phyloP scores from a whole-genome alignment of 2,797 vertebrate species.

The Pagetopsis macropterus region DNA sequence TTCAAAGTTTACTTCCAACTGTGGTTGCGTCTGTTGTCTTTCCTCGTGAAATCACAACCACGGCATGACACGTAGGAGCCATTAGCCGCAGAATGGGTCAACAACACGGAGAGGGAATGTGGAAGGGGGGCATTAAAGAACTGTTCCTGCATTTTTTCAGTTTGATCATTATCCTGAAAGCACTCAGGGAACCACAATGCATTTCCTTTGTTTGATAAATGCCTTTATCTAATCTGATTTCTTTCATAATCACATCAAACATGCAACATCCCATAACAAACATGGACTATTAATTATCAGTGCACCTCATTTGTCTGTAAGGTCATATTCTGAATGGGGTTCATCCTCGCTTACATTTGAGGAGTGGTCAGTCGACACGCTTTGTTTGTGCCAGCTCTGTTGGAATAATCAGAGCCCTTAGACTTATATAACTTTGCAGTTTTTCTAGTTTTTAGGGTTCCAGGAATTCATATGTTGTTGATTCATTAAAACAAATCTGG shows the following conservation, averaged over 20 bases:
- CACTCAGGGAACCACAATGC: background rate
- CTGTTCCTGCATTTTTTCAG: background rate
- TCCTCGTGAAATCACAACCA: conserved; percentile 45
- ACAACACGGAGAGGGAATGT: conserved; percentile 3
- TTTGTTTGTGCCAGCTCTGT: conserved; percentile 62
- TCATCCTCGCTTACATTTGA: conserved; percentile 18
- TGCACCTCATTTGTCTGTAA: background rate
- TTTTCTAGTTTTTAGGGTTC: background rate
- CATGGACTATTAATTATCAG: background rate
- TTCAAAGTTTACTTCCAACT: conserved; percentile 48
- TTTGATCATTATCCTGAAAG: conserved; percentile 11
- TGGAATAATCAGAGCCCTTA: conserved; percentile 61
- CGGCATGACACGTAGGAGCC: conserved; percentile 40
- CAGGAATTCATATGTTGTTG: too few species aligned
- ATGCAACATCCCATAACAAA: background rate
- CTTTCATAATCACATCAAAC: conserved; percentile 19
- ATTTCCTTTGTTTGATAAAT: conserved; percentile 22
- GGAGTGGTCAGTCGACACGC: conserved; percentile 15
- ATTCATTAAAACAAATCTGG: background rate
- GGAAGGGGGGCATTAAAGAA: conserved; percentile 22
- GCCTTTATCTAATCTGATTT: conserved; percentile 14
- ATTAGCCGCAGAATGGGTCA: conserved; percentile 27
- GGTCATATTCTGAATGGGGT: conserved; percentile 1
- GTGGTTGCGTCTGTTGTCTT: conserved; percentile 57
- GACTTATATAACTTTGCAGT: conserved; percentile 49